phyloP scores from a whole-genome alignment of 2,888 invertebrate species.

The Himalopsyche kuldschensis region DNA sequence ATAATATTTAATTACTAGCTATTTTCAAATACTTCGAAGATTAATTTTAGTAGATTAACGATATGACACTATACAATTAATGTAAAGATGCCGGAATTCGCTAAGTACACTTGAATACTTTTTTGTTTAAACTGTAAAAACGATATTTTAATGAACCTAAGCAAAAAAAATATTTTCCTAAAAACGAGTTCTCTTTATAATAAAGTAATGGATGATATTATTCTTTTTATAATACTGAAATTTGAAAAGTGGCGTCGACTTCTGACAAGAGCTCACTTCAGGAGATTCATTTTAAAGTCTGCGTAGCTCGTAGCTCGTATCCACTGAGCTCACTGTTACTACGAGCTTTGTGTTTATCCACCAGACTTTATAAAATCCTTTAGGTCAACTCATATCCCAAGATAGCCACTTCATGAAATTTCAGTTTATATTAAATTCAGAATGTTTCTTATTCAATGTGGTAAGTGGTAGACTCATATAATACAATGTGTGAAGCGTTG shows the following conservation, averaged over 20 bases:
- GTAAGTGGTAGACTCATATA: neutral
- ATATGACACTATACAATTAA: too few relatives aligned
- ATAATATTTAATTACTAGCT: too few relatives aligned
- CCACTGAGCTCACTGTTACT: neutral
- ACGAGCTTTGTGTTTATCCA: neutral
- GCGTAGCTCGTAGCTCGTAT: neutral
- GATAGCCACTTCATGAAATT: neutral
- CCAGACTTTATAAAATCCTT: neutral
- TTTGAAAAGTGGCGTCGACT: neutral
- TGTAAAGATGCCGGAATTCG: too few relatives aligned
- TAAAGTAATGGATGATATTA: too few relatives aligned
- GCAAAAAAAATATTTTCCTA: too few relatives aligned
- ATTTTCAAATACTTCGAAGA: too few relatives aligned
- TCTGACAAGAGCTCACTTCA: neutral
- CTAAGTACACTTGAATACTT: too few relatives aligned
- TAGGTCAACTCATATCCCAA: neutral
- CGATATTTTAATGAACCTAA: too few relatives aligned
- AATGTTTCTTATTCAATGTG: neutral
- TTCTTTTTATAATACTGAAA: too few relatives aligned
- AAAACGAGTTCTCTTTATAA: too few relatives aligned
- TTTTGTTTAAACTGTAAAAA: too few relatives aligned
- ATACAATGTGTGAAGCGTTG: neutral
- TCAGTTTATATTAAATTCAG: slow-evolving; percentile 1
- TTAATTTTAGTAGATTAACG: too few relatives aligned
- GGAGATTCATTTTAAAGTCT: neutral